Conservation (phyloP, 2,113 vertebrate species). For the Tachysurus fulvidraco region DNA sequence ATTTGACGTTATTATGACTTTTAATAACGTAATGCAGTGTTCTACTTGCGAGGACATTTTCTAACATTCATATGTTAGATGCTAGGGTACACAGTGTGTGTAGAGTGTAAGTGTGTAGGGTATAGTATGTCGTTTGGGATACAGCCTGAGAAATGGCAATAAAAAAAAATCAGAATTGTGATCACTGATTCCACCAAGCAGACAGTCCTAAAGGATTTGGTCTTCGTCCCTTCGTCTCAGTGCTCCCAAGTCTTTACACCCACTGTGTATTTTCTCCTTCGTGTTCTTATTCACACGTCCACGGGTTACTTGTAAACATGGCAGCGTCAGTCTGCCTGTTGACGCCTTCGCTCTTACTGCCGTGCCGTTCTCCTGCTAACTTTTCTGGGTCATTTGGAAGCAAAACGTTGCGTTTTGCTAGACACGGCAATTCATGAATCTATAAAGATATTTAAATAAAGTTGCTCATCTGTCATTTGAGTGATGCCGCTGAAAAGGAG, state of each 20-base stretch:
- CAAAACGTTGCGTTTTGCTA: slow-evolving; percentile 21
- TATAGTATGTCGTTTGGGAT: too few relatives aligned
- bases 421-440: background rate
- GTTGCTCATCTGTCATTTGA: slow-evolving; percentile 41
- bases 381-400: slow-evolving; percentile 43
- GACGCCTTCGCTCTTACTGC: background rate
- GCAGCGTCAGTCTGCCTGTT: background rate
- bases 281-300: background rate
- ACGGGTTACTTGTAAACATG: background rate
- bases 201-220: too few relatives aligned
- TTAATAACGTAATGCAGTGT: too few relatives aligned
- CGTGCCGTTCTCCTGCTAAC: background rate
- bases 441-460: slow-evolving; percentile 31
- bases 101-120: too few relatives aligned
- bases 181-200: background rate
- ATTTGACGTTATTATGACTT: too few relatives aligned
- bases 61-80: too few relatives aligned
- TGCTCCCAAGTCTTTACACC: background rate
- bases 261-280: background rate
- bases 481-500: slow-evolving; percentile 32
- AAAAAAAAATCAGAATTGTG: background rate
- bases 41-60: too few relatives aligned
- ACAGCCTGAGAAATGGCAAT: too few relatives aligned
- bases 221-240: background rate
- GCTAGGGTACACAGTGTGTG: too few relatives aligned